Conservation (phyloP, 2,888 invertebrate genomes). For the Nyleta sp. region DNA sequence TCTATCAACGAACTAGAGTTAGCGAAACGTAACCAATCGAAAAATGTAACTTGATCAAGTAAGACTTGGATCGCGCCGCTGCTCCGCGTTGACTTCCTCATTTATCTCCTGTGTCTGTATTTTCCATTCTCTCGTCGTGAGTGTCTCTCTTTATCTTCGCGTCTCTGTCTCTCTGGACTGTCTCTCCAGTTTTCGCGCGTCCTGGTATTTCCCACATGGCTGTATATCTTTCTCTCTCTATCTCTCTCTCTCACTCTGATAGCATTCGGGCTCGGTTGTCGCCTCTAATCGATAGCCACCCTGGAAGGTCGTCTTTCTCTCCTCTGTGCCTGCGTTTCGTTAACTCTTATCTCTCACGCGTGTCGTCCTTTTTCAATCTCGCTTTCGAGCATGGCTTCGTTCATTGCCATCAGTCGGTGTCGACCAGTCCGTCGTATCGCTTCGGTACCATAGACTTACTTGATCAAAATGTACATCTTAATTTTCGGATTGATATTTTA, state of each 20-base stretch:
- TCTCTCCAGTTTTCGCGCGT: slow-evolving; percentile 52
- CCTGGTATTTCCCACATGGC: slow-evolving; percentile 66
- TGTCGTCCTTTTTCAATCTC: slow-evolving; percentile 40
- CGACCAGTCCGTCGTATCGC: neutral
- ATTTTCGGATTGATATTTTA: slow-evolving; percentile 45
- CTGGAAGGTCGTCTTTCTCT: slow-evolving; percentile 45
- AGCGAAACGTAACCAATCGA: slow-evolving; percentile 75
- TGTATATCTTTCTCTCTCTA: slow-evolving; percentile 16
- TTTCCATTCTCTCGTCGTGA: slow-evolving; percentile 23
- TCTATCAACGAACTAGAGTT: slow-evolving; percentile 45
- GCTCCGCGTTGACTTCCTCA: slow-evolving; percentile 29
- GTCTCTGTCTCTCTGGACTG: slow-evolving; percentile 49
- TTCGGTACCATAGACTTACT: slow-evolving; percentile 80
- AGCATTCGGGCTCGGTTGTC: slow-evolving; percentile 26
- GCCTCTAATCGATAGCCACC: slow-evolving; percentile 42
- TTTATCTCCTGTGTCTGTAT: slow-evolving; percentile 24
- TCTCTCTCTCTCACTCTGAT: slow-evolving; percentile 29
- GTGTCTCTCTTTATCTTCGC: slow-evolving; percentile 13
- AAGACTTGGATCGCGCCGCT: slow-evolving; percentile 77
- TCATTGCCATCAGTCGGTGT: too few relatives aligned
- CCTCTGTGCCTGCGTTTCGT: slow-evolving; percentile 10
- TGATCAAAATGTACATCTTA: slow-evolving; percentile 82
- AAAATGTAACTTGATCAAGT: slow-evolving; percentile 82
- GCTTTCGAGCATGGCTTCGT: too few relatives aligned
- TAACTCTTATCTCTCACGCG: slow-evolving; percentile 44